Conservation (phyloP, 2,113 vertebrate genomes). For the Aptenodytes patagonicus region DNA sequence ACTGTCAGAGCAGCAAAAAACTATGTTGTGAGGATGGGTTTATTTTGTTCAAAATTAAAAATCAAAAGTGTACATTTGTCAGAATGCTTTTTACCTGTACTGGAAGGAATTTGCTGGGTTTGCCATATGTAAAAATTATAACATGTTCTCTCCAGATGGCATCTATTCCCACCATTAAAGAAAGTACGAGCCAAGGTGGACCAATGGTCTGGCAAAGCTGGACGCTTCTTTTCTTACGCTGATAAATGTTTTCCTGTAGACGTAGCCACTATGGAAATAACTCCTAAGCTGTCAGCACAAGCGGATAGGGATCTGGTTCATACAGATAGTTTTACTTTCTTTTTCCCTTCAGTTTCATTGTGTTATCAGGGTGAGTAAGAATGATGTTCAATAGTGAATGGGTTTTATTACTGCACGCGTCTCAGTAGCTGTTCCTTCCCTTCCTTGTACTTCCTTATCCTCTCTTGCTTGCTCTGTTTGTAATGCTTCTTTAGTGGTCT, state of each 20-base stretch:
- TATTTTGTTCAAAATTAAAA: background rate
- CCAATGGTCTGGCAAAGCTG: background rate
- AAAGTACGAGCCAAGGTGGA: background rate
- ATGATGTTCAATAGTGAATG: background rate
- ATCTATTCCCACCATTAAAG: background rate
- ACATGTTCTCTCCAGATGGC: background rate
- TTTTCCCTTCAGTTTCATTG: too few species aligned
- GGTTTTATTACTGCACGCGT: background rate
- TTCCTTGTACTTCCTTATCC: background rate
- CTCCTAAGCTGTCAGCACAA: background rate
- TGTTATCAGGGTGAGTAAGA: background rate
- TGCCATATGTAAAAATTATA: background rate
- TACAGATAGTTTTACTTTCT: too few species aligned
- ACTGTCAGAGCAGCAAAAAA: background rate
- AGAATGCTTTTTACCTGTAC: background rate
- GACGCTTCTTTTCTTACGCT: background rate
- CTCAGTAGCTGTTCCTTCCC: background rate
- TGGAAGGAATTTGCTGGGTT: background rate
- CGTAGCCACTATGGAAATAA: background rate
- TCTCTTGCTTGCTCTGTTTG: background rate
- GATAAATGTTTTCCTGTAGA: background rate
- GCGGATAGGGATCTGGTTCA: background rate
- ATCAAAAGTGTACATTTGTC: background rate
- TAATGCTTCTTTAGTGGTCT: background rate
- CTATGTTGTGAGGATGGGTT: background rate